Evolutionary conservation across 2,113 vertebrate species (phyloP), one percentile per base, ranked within the genome.

Genomic region (Cephalopholis sonnerati): DNA sequence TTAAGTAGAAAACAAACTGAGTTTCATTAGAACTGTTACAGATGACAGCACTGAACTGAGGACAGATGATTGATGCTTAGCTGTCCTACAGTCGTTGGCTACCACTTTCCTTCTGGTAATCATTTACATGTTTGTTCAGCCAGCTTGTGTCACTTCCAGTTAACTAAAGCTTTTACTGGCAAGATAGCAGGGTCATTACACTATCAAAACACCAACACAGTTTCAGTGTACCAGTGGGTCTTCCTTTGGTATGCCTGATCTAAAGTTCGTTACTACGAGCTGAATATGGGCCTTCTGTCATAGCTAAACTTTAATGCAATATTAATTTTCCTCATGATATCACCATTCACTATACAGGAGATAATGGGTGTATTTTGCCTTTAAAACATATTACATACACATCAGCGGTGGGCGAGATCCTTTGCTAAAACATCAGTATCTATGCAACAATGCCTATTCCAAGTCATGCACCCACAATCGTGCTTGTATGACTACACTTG

Each of bases 151-250:
- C n/a, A 74, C 48, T 62, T 62, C 67, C 68, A 46, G 77, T 72
- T 3, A 55, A 50, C 22, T 4, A 50, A 72, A 74, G 67, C 13
- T 22, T 22, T 79, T 77, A 85, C 4, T 61, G 7, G 69, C 88
- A 95, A 17, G 1, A 36, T 11, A 90, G 89, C 20, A 92, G 32
- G 9, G 7, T 0, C 20, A 93, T 84, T n/a, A 11, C 22, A 32
- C 90, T 91, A 61, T 93, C 16, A 2, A 0, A 8, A 55, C 93
- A 94, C 24, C 0, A 22, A 25, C 15, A 20, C 75, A 36, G 4
- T 32, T 32, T 16, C 53, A 13, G 18, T 63, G 22, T 11, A 29
- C 41, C 46, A 75, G 0, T 5, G 2, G 20, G 9, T 39, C 29
- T 54, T 20, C 16, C 10, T 24, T n/a, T n/a, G n/a, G 25, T 55